Percentiles rank a stretch among this genome's conserved stretches.
Evolutionary conservation across 2,113 vertebrate species (phyloP).

Genomic region (Tupaia chinensis): DNA sequence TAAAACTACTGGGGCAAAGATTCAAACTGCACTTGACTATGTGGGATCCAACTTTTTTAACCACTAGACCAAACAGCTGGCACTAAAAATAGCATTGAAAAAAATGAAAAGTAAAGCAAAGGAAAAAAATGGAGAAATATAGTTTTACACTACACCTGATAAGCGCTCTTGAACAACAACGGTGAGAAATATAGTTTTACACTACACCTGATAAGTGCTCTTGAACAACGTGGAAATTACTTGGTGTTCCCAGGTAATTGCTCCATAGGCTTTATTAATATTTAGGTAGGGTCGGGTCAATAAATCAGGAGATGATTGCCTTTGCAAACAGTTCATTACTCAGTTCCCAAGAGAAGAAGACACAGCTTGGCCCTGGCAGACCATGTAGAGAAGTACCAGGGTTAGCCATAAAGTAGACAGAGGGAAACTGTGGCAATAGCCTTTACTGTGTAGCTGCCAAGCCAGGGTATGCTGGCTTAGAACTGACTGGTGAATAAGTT

Average conservation of each 20-base stretch:
- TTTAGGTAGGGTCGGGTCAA: not conserved
- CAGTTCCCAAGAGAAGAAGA: no score
- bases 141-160: not conserved
- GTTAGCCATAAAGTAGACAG: not conserved
- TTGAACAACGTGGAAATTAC: not conserved
- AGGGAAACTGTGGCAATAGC: not conserved
- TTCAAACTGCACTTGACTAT: no score
- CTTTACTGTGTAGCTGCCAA: not conserved
- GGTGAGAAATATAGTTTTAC: no score
- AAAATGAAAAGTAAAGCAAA: no score
- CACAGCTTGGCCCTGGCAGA: accelerated
- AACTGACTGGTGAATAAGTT: no score
- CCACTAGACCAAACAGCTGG: no score
- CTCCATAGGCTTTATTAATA: not conserved
- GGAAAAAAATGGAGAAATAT: not conserved
- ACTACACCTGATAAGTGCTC: not conserved
- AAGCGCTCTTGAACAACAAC: not conserved
- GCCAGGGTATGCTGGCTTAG: not conserved
- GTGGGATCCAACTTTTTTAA: no score
- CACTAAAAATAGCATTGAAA: no score
- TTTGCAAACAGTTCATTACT: not conserved
- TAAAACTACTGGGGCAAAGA: no score
- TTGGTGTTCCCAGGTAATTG: not conserved
- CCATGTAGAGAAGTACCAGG: accelerated
- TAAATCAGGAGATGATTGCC: not conserved